Evolutionary conservation across 2,113 vertebrate genomes (phyloP).

Genomic region (Halcyon senegalensis): DNA sequence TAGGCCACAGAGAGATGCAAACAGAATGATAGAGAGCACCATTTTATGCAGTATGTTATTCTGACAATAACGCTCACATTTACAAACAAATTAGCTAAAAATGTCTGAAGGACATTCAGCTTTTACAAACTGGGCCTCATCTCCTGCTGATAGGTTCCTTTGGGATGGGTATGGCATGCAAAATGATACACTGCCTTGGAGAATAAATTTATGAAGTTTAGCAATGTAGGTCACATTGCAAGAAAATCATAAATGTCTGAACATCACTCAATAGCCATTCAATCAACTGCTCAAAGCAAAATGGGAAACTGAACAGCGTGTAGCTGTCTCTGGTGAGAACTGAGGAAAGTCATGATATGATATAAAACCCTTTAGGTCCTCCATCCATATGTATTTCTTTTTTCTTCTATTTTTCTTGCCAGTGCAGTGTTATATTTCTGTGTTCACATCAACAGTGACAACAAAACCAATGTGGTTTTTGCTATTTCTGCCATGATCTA

Average conservation of each 20-base stretch:
- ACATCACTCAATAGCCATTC: constrained; percentile 47
- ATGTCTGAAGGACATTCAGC: constrained; percentile 74
- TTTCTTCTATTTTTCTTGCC: constrained; percentile 1
- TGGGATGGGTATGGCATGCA: constrained; percentile 41
- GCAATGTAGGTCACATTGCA: constrained; percentile 67
- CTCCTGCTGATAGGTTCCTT: constrained; percentile 76
- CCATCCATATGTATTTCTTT: neutral
- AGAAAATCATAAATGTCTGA: constrained; percentile 49
- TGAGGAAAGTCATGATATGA: neutral
- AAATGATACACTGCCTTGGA: constrained; percentile 53
- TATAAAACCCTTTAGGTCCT: neutral
- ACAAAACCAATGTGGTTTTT: neutral
- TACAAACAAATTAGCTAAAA: constrained; percentile 77
- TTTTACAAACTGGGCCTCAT: constrained; percentile 75
- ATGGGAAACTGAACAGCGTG: neutral
- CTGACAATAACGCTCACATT: constrained; percentile 70
- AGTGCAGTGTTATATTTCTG: neutral
- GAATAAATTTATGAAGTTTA: constrained; percentile 70
- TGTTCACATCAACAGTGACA: neutral
- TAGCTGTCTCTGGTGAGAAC: constrained; percentile 16
- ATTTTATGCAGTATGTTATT: constrained; percentile 40
- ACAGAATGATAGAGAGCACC: constrained; percentile 44
- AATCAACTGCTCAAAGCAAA: constrained; percentile 48
- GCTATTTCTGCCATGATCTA: fast-evolving
- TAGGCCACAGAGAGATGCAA: constrained; percentile 28